Evolutionary conservation across 2,113 vertebrate genomes (phyloP), one percentile per base, ranked within the genome.

Genomic region (Colaptes auratus): DNA sequence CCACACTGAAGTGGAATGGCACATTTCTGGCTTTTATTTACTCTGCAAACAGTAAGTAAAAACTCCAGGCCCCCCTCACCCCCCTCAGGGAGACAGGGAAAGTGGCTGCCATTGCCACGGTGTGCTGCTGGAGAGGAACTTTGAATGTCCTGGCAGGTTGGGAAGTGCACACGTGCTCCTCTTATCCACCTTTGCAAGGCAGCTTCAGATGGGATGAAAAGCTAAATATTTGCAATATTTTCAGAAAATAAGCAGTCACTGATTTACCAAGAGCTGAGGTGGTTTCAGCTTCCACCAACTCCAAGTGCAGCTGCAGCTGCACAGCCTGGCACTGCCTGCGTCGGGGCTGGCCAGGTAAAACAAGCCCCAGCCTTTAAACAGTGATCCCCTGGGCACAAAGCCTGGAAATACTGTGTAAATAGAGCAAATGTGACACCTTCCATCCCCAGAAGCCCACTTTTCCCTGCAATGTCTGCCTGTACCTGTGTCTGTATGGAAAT

Each of bases 11-110:
- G 75, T 83, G 85, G 61, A 93, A 95, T 77, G 76, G 72, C 70
- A 82, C 63, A 33, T 73, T 72, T 73, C 75, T 91, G 82, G 15
- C 55, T 82, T 52, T 80, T 92, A 82, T 92, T 95, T 96, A 92
- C 71, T 63, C 50, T 59, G 67, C 89, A 92, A 94, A 95, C 75
- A 86, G 75, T 60, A 73, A 35, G 48, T 18, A 71, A 72, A 36
- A 52, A 3, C 53, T 78, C 64, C 52, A 70, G 46, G 46, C 78
- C n/a, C 3, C 0, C 50, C 39, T 11, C 10, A 39, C 39, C 39
- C 39, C 36, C 36, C 36, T 10, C 85, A 25, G 23, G 50, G 23
- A 52, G 24, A 23, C 23, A n/a, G 52, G 46, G 75, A 76, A 7
- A 66, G 63, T 0, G 1, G 55, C 60, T 50, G 89, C 66, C 27